Percentiles rank a stretch among this genome's conserved stretches.
Conservation (phyloP, 2,797 vertebrate genomes). For the Brachyrhaphis roseni region DNA sequence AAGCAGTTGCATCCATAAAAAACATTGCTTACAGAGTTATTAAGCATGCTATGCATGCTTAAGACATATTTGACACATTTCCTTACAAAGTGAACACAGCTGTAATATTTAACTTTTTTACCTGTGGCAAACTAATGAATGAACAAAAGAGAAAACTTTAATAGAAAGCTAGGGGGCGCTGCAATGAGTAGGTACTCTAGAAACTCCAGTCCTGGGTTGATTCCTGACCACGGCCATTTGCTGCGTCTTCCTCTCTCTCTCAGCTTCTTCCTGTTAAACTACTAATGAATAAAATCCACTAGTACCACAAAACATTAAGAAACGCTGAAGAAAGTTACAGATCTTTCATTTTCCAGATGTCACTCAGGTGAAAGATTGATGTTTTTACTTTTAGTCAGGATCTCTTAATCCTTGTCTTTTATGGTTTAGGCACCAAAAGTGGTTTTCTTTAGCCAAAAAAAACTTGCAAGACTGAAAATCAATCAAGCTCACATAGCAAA, state of each 20-base stretch:
- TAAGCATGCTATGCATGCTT: background rate
- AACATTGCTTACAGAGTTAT: background rate
- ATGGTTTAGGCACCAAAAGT: background rate
- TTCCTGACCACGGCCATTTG: background rate
- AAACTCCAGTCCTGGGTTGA: background rate
- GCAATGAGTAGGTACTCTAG: background rate
- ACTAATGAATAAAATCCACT: background rate
- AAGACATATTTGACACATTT: background rate
- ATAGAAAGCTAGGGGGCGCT: background rate
- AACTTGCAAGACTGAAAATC: constrained; percentile 1
- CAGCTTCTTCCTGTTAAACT: background rate
- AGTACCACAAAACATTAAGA: background rate
- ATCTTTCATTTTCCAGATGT: constrained; percentile 1
- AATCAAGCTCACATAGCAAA: background rate
- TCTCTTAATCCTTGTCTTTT: background rate
- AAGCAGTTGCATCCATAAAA: background rate
- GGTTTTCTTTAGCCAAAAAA: background rate
- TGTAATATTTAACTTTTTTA: background rate
- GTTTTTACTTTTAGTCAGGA: background rate
- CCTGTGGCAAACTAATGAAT: background rate
- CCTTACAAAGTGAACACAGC: background rate
- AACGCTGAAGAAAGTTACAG: background rate
- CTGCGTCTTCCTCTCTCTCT: background rate
- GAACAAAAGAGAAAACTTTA: background rate
- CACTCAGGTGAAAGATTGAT: background rate